Evolutionary conservation across 1,140 invertebrate genomes (phyloP).

Genomic region (Chymomyza costata): DNA sequence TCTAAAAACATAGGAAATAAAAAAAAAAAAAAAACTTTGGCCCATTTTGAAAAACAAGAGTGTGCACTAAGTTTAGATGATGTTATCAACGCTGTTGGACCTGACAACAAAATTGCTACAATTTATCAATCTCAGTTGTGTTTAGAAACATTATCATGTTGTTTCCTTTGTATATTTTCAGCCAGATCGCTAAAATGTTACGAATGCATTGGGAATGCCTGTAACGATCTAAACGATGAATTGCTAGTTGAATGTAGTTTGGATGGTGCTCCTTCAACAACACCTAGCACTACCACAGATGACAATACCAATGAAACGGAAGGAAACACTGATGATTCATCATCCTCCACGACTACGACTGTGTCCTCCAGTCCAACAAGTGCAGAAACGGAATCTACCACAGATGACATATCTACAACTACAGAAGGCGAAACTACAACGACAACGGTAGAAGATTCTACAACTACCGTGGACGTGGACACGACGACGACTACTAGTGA

Average conservation of each 20-base stretch:
- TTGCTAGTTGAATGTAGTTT: constrained; percentile 17
- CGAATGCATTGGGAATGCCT: constrained; percentile 35
- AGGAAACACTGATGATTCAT: no score
- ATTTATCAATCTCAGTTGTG: constrained; percentile 36
- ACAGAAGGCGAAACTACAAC: neutral
- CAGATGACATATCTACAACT: neutral
- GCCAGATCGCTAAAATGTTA: constrained; percentile 46
- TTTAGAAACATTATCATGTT: constrained; percentile 2
- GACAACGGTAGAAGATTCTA: neutral
- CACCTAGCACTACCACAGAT: constrained; percentile 9
- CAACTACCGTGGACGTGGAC: neutral
- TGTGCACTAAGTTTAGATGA: constrained; percentile 7
- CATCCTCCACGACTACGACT: neutral
- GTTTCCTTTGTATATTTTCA: constrained; percentile 9
- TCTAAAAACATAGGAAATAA: constrained; percentile 2
- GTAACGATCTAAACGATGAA: constrained; percentile 16
- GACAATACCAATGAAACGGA: no score
- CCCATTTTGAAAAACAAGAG: constrained; percentile 13
- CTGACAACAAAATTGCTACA: no score
- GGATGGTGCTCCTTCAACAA: neutral
- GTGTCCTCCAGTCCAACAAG: neutral
- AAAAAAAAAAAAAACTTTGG: constrained; percentile 1
- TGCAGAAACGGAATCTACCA: neutral
- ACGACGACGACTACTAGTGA: neutral
- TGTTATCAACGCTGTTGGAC: constrained; percentile 31